Evolutionary conservation across 1,140 invertebrate genomes (phyloP).

Genomic region (Asobara japonica): DNA sequence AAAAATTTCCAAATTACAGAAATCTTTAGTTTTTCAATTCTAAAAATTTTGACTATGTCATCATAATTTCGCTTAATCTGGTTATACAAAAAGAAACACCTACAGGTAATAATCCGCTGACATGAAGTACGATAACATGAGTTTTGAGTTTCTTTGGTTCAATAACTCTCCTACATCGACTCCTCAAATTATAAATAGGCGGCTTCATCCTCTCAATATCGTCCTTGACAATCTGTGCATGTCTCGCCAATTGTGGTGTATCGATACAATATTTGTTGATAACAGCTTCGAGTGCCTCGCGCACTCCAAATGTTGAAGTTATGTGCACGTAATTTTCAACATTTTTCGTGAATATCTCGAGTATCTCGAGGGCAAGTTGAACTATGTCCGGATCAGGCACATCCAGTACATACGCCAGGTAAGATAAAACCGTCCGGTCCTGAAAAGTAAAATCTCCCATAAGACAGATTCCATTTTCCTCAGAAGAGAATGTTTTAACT

Average conservation of each 20-base stretch:
- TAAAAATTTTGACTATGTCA: no score
- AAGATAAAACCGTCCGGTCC: constrained; percentile 64
- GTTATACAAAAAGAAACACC: constrained; percentile 41
- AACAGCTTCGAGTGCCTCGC: constrained; percentile 61
- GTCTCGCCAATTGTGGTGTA: constrained; percentile 55
- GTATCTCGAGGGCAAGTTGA: constrained; percentile 55
- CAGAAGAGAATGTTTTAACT: neutral
- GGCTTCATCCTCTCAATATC: constrained; percentile 64
- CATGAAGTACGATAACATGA: constrained; percentile 61
- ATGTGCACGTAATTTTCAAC: constrained; percentile 64
- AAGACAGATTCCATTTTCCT: neutral
- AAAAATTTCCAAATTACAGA: no score
- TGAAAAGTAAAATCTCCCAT: constrained; percentile 37
- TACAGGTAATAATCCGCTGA: constrained; percentile 62
- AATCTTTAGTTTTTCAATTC: no score
- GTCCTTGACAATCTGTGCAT: constrained; percentile 57
- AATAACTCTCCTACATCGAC: constrained; percentile 61
- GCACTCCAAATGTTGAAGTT: constrained; percentile 64
- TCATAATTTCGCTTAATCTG: no score
- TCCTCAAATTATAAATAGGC: constrained; percentile 63
- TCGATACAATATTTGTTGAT: constrained; percentile 57
- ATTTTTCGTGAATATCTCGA: constrained; percentile 63
- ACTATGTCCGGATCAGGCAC: constrained; percentile 59
- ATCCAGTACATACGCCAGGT: constrained; percentile 62
- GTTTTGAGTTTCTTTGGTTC: constrained; percentile 63